A percentile compares a stretch with the other conserved stretches of the same genome.
phyloP scores from a whole-genome alignment of 2,888 invertebrate genomes.

The Hedychridium roseum region DNA sequence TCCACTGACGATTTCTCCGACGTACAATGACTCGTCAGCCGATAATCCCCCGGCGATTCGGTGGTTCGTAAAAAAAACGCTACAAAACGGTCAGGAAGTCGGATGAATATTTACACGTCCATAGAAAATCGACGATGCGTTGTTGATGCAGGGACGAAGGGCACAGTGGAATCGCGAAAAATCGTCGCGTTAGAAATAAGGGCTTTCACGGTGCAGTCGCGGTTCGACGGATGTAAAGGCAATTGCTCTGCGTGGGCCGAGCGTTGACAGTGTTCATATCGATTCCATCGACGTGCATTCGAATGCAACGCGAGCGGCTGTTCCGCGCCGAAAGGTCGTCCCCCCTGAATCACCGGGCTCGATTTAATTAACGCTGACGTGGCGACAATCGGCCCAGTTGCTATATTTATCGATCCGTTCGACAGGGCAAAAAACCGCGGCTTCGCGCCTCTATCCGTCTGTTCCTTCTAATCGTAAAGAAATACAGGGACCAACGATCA shows the following conservation, averaged over 20 bases:
- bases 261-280: constrained; percentile 25
- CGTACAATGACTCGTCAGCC: too few relatives aligned
- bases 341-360: constrained; percentile 43
- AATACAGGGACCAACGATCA: background rate
- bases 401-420: constrained; percentile 40
- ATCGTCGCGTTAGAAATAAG: too few relatives aligned
- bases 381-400: constrained; percentile 35
- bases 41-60: too few relatives aligned
- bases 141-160: too few relatives aligned
- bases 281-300: constrained; percentile 19
- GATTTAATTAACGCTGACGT: constrained; percentile 47
- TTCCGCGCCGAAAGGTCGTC: constrained; percentile 40
- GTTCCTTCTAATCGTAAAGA: background rate
- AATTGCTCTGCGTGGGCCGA: constrained; percentile 32
- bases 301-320: constrained; percentile 32
- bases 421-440: background rate
- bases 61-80: too few relatives aligned
- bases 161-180: too few relatives aligned
- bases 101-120: too few relatives aligned
- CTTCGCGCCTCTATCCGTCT: too few relatives aligned
- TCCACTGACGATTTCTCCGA: too few relatives aligned
- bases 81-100: too few relatives aligned
- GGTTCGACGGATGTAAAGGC: constrained; percentile 26
- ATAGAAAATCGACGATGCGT: too few relatives aligned
- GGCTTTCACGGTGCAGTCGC: too few relatives aligned